Evolutionary conservation across 2,113 vertebrate genomes (phyloP).

Genomic region (Blennius ocellaris): DNA sequence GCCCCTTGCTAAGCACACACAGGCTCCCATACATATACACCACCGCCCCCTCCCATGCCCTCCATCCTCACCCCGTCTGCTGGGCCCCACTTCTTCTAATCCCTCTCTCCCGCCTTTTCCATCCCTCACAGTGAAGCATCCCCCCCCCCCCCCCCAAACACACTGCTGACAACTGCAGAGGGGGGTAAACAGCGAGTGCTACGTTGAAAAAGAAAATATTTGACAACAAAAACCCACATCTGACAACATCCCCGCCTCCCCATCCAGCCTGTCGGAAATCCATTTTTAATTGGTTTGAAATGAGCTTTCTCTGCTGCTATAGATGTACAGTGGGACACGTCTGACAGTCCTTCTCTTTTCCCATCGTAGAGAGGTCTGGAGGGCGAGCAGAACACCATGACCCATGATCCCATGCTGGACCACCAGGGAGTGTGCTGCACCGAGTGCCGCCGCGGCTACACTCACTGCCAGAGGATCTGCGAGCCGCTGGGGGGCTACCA

Average conservation of each 20-base stretch:
- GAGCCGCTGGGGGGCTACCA: slow-evolving; percentile 88
- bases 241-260: slow-evolving; percentile 62
- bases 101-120: slow-evolving; percentile 16
- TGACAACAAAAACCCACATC: slow-evolving; percentile 72
- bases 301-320: neutral
- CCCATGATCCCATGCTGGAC: slow-evolving; percentile 91
- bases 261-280: slow-evolving; percentile 56
- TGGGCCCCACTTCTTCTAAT: slow-evolving; percentile 48
- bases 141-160: too few species aligned
- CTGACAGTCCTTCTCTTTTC: neutral
- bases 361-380: slow-evolving; percentile 82
- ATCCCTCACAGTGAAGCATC: slow-evolving; percentile 4
- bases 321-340: neutral
- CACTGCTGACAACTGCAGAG: slow-evolving; percentile 57
- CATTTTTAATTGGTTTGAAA: slow-evolving; percentile 71
- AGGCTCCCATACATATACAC: slow-evolving; percentile 43
- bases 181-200: slow-evolving; percentile 44
- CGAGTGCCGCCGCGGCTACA: slow-evolving; percentile 90
- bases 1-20: slow-evolving; percentile 56
- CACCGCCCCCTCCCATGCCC: slow-evolving; percentile 12
- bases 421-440: slow-evolving; percentile 91
- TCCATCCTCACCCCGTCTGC: slow-evolving; percentile 37
- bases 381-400: slow-evolving; percentile 85
- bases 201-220: slow-evolving; percentile 59
- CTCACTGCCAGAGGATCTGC: slow-evolving; percentile 91